phyloP scores from a whole-genome alignment of 37 sponge, comb jelly and placozoan genomes.

The Beroe ovata region DNA sequence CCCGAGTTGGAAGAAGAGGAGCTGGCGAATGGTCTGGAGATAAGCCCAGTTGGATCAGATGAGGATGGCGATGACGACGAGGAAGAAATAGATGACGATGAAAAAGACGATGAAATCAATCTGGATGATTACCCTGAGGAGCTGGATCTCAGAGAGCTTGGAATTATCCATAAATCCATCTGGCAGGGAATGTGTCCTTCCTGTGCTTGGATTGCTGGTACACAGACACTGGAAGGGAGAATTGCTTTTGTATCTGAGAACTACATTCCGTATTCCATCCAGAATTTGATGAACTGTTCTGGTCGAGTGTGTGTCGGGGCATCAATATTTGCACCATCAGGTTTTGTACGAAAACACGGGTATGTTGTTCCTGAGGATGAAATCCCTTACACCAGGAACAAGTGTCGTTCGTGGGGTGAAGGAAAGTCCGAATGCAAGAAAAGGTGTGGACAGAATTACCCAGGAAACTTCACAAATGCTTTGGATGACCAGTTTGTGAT shows the following conservation, averaged over 20 bases:
- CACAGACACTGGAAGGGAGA: neutral
- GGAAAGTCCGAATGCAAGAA: neutral
- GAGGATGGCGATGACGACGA: neutral
- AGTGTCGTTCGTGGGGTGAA: neutral
- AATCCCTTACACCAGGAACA: constrained; percentile 27
- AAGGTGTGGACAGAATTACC: neutral
- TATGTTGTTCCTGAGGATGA: neutral
- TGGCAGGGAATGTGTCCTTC: constrained; percentile 7
- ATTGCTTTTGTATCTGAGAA: constrained; percentile 7
- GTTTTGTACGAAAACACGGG: neutral
- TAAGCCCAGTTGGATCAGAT: neutral
- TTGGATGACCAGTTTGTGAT: constrained; percentile 18
- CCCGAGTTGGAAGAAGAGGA: neutral
- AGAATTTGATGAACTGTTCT: constrained; percentile 55
- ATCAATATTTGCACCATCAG: neutral
- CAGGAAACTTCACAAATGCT: neutral
- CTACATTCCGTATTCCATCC: constrained; percentile 48
- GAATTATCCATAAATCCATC: neutral
- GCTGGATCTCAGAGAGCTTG: neutral
- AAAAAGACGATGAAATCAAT: neutral
- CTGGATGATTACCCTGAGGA: neutral
- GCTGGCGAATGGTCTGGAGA: neutral
- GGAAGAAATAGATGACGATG: neutral
- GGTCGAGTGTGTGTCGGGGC: neutral
- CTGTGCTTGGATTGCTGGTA: neutral